Evolutionary conservation across 2,888 invertebrate species (phyloP), one percentile per base, ranked within the genome.

Genomic region (Hipparchia sbordonii): DNA sequence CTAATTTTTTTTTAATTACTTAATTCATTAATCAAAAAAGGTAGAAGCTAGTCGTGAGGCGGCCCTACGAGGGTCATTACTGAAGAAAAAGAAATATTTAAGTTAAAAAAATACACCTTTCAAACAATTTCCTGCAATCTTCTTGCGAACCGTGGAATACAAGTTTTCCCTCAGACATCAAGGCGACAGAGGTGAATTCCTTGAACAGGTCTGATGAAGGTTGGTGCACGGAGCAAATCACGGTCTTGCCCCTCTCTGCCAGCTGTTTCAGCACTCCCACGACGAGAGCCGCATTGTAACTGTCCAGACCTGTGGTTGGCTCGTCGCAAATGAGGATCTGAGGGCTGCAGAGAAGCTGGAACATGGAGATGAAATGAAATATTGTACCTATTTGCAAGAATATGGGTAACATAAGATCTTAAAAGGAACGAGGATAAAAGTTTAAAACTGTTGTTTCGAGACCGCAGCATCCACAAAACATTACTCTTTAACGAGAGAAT

Each of bases 281-380:
- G 0, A 98, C 97, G 48, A 96, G 94, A 75, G 95, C 94, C 0
- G 98, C 98, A 89, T 96, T 98, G 87, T 96, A 98, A 76, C 98
- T 98, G 86, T 99, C 98, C 71, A 99, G 86, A 0, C 98, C 98
- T 0, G 98, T 98, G 0, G 98, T 98, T 0, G 98, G 98, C 84
- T 99, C 98, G 84, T 99, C 98, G 84, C 98, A 98, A 84, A 98
- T 98, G 72, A 99, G 88, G 67, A 99, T 95, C 70, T 96, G 95
- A 0, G 98, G 98, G 84, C 98, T 97, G 23, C 97, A 97, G 74
- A 98, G 90, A 6, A 98, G 91, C 97, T 97, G 84, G 39, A 85
- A 72, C 54, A 67, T 23, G 23, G 23, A n/a, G n/a, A n/a, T n/a
- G n/a, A n/a, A n/a, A n/a, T n/a, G n/a, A n/a, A n/a, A n/a, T n/a